Base-by-base conservation (phyloP, 2,888 invertebrate genomes). In the Lochmaea crataegi region DNA sequence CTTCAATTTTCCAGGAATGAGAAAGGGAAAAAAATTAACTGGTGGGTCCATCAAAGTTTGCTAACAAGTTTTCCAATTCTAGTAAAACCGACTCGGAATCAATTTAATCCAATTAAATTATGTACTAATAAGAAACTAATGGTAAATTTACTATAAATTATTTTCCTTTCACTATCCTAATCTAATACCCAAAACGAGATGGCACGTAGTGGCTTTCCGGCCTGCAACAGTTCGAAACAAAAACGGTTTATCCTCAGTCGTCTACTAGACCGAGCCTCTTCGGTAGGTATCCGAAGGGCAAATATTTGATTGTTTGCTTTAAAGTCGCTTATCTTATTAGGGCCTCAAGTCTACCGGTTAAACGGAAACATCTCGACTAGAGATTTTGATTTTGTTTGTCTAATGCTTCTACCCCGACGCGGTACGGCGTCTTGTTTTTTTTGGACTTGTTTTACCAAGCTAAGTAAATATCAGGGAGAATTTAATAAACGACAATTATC, bases 291-390 rank as follows among this genome's bases (percentile, higher is more conserved):
- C 71, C 65, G 68, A 65, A 74, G 61, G 68, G 74, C 71, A 75
- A 80, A 80, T 75, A 75, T 75, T 75, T 75, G 79, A 73, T 66
- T 78, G 80, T 81, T 79, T 82, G 77, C 79, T 82, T 77, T 81
- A 81, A 78, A 82, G 72, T 80, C 79, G 81, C 79, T 82, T 82
- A 82, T 82, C 84, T 83, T 83, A 82, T 81, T 82, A 83, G 77
- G 75, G 77, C 66, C 68, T 71, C 65, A 69, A 72, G 76, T 74
- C 65, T 68, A 66, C 76, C 75, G 76, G 76, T 58, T 78, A 78
- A 79, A 75, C 75, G 77, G 77, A 78, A 79, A 78, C 75, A 78
- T 80, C 78, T 75, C 77, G 77, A 78, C 77, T 78, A 74, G 78
- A 77, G 75, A 77, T 79, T 76, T 73, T 80, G 79, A 77, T 78